Evolutionary conservation across 2,113 vertebrate genomes (phyloP), one percentile per base, ranked within the genome.

Genomic region (Pluvialis apricaria): DNA sequence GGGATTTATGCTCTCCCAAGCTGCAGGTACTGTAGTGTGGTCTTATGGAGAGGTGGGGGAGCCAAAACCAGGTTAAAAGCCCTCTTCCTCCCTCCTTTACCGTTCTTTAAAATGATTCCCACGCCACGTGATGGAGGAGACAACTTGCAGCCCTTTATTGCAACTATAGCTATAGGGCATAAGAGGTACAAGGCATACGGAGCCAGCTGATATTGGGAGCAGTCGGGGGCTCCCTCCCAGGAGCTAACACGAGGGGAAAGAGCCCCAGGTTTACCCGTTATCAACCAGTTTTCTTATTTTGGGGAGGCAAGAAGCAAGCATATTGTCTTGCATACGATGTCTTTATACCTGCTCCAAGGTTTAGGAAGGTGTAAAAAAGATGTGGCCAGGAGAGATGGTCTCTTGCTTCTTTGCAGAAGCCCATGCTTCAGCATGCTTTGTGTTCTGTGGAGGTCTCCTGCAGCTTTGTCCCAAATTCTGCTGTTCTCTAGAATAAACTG

Each of bases 61-160:
- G 45, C 32, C 40, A 49, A 51, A 72, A 42, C 34, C n/a, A 65
- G 45, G 9, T 28, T 49, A 65, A 69, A 72, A 88, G 22, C 22
- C 12, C 8, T 75, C 13, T 86, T 76, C 24, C 24, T 25, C 49
- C 49, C 49, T 51, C 49, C 31, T 60, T 70, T 47, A 19, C 22
- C 0, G 0, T n/a, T 42, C 20, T 28, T 81, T n/a, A 86, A 38
- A 77, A 54, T 44, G 0, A 55, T 66, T 72, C 22, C 60, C 5
- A 5, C 0, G 3, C 21, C 6, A 9, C 0, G 0, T 72, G 51
- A 10, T 32, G 31, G 34, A 55, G 25, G 31, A 65, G 38, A 34
- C 6, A 9, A 21, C 51, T 42, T 82, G 55, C 51, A 81, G 44
- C 42, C 34, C 29, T 40, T 64, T 24, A 51, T 57, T 47, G 25